Evolutionary conservation across 2,888 invertebrate species (phyloP), one percentile per base, ranked within the genome.

Genomic region (Hecatera dysodea): DNA sequence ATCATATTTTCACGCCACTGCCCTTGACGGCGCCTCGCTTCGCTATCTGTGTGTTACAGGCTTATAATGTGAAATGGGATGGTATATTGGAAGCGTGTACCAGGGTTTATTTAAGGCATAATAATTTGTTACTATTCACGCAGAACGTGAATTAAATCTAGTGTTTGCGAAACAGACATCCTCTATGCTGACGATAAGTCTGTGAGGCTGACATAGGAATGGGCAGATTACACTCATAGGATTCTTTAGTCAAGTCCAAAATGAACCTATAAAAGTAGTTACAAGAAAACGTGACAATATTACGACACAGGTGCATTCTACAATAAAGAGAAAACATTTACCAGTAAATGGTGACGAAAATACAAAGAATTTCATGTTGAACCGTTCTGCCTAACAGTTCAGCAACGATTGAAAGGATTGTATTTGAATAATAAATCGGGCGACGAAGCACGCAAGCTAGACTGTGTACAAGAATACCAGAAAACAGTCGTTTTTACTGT

Each of bases 1-100:
- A 86, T 84, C 84, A 83, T 86, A 84, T 81, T 73, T 64, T 71
- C 80, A 66, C 76, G 46, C 76, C 72, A 82, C 86, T 86, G 69
- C 63, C 53, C 39, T 53, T 65, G 70, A 61, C 39, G 60, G 53
- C 52, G 50, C 42, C 9, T 22, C 50, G 57, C 72, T 72, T 22
- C 50, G 55, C 65, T 86, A 83, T 83, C 82, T 72, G n/a, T 56
- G 46, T 15, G 60, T 19, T 33, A 67, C 86, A 83, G 81, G 63
- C 78, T 22, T 64, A 22, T 8, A 60, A 60, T 53, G 56, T 64
- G 62, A 60, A 74, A 73, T 72, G 36, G 36, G 33, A 48, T 59
- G n/a, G 70, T 62, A 57, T 62, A 63, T 70, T 57, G 19, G 36
- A 19, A 15, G 24, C 9, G 44, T 33, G 11, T 55, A 2, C n/a